Conservation (phyloP, 1,140 invertebrate genomes). For the Anadara kagoshimensis region DNA sequence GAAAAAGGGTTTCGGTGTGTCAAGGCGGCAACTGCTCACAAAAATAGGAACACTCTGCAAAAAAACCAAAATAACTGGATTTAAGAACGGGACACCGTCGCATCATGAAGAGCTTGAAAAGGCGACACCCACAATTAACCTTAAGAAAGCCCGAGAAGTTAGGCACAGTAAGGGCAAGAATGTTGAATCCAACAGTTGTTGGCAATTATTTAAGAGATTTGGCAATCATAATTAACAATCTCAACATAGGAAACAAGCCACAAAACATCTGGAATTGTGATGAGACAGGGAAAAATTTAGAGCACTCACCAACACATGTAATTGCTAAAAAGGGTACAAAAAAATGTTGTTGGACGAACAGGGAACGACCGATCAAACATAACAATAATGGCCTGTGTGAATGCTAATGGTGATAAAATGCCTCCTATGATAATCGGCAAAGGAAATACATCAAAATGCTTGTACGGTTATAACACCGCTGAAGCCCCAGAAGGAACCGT, state of each 20-base stretch:
- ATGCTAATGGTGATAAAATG: constrained; percentile 17
- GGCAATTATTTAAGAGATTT: constrained; percentile 22
- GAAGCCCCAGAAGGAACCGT: constrained; percentile 20
- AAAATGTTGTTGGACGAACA: constrained; percentile 3
- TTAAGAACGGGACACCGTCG: background rate
- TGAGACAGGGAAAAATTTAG: constrained; percentile 17
- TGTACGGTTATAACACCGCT: constrained; percentile 19
- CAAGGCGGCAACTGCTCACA: background rate
- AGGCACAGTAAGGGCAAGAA: constrained; percentile 8
- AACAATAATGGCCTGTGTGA: constrained; percentile 27
- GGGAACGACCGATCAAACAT: constrained; percentile 3
- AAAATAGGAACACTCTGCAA: constrained; percentile 2
- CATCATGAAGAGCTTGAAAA: constrained; percentile 13
- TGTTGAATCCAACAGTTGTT: constrained; percentile 17
- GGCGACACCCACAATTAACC: background rate
- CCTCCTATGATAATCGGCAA: constrained; percentile 20
- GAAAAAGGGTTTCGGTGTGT: background rate
- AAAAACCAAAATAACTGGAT: background rate
- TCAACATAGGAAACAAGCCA: background rate
- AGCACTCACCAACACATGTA: constrained; percentile 9
- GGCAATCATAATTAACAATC: background rate
- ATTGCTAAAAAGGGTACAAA: constrained; percentile 10
- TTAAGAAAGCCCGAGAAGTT: constrained; percentile 24
- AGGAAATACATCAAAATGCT: constrained; percentile 22
- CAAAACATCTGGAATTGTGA: constrained; percentile 14